These are phyloP conservation scores for Zosterops japonicus DNA, from an alignment of 2,113 vertebrate species.

Conservation along the genomic window DNA sequence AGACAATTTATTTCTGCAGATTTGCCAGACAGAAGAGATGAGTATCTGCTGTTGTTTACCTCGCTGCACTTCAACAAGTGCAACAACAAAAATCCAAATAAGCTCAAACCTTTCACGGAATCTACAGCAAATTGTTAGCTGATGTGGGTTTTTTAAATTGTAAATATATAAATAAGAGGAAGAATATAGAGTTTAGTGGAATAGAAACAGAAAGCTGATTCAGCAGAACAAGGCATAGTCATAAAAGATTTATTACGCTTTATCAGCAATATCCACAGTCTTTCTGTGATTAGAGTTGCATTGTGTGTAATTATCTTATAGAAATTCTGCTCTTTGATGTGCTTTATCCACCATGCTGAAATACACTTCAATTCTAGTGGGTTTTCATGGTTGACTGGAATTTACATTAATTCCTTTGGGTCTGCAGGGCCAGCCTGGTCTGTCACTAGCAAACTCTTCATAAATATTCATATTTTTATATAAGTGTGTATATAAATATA, in stretches of 20 bases:
- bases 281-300: slow-evolving; percentile 70
- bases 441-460: slow-evolving; percentile 52
- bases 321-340: slow-evolving; percentile 72
- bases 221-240: slow-evolving; percentile 15
- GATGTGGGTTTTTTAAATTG: background rate
- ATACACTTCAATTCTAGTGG: slow-evolving; percentile 65
- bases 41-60: background rate
- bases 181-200: background rate
- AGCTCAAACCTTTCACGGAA: background rate
- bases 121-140: background rate
- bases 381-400: slow-evolving; percentile 58
- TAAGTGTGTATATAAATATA: background rate
- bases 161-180: slow-evolving; percentile 16
- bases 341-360: slow-evolving; percentile 67
- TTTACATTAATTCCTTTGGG: slow-evolving; percentile 60
- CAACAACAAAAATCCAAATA: background rate
- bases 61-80: background rate
- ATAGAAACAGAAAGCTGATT: slow-evolving; percentile 53
- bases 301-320: slow-evolving; percentile 73
- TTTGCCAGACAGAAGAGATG: background rate
- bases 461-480: slow-evolving; percentile 60
- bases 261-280: slow-evolving; percentile 75
- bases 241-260: slow-evolving; percentile 65
- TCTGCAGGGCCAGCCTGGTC: slow-evolving; percentile 41
- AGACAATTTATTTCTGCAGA: background rate